These are phyloP conservation scores for Trissolcus brochymenae DNA, from an alignment of 2,888 invertebrate species.

Conservation along the genomic window DNA sequence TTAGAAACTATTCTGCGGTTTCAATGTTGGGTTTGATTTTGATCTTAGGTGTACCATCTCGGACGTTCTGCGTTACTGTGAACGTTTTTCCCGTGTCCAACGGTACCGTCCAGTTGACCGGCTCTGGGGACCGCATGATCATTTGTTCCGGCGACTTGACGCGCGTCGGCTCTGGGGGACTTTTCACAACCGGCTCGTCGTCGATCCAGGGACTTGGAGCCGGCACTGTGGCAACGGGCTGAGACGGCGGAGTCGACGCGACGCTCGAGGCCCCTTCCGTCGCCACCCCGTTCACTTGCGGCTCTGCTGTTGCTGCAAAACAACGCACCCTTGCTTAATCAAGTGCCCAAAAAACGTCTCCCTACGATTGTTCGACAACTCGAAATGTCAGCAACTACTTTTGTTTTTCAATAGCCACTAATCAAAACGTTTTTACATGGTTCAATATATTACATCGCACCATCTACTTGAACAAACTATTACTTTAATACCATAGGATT, in stretches of 20 bases:
- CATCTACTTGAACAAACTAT: no score
- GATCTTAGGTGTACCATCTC: conserved; percentile 79
- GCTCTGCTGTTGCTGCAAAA: conserved; percentile 74
- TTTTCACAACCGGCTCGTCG: conserved; percentile 88
- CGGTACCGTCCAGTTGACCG: conserved; percentile 96
- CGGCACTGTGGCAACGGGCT: conserved; percentile 81
- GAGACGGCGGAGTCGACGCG: conserved; percentile 77
- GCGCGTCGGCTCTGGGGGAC: conserved; percentile 93
- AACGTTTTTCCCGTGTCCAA: conserved; percentile 95
- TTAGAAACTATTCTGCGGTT: neutral
- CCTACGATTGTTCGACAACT: conserved; percentile 1
- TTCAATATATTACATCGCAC: no score
- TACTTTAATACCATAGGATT: no score
- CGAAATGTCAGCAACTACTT: neutral
- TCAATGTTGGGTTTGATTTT: no score
- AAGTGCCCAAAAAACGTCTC: no score
- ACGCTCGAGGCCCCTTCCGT: conserved; percentile 68
- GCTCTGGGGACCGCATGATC: conserved; percentile 94
- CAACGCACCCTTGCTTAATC: no score
- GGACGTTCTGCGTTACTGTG: conserved; percentile 94
- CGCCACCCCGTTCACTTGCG: conserved; percentile 71
- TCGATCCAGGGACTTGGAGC: conserved; percentile 75
- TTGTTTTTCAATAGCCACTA: no score
- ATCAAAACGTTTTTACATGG: no score
- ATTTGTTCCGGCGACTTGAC: conserved; percentile 96